These are phyloP conservation scores for Pristionchus exspectatus DNA, from an alignment of 2,888 invertebrate genomes.

Conservation along the genomic window DNA sequence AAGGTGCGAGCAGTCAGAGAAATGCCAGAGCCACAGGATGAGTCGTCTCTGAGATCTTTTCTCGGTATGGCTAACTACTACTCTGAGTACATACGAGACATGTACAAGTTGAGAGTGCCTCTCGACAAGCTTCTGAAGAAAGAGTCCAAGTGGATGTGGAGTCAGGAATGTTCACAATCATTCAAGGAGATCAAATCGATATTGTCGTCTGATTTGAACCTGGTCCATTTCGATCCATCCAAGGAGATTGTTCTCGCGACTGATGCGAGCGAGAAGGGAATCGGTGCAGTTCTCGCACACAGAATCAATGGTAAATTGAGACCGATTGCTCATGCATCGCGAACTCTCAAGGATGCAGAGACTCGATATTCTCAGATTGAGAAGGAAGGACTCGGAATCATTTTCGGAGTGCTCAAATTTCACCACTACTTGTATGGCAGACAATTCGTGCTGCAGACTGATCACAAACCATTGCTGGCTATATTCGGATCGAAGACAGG, in stretches of 20 bases:
- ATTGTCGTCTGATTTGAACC: constrained; percentile 63
- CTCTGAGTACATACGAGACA: constrained; percentile 55
- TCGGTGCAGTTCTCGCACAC: constrained; percentile 72
- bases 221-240: constrained; percentile 77
- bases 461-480: constrained; percentile 77
- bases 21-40: too few species aligned
- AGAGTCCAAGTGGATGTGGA: constrained; percentile 58
- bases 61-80: constrained; percentile 60
- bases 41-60: constrained; percentile 51
- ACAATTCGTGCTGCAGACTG: constrained; percentile 78
- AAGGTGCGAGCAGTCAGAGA: constrained; percentile 44
- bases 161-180: constrained; percentile 50
- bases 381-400: constrained; percentile 78
- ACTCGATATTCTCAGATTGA: constrained; percentile 67
- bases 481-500: constrained; percentile 66
- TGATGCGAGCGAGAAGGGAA: constrained; percentile 79
- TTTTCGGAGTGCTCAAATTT: constrained; percentile 80
- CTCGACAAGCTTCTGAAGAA: constrained; percentile 24
- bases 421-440: constrained; percentile 79
- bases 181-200: constrained; percentile 52
- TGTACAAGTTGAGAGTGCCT: constrained; percentile 52
- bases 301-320: constrained; percentile 68
- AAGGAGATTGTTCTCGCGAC: constrained; percentile 76
- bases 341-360: constrained; percentile 61
- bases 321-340: constrained; percentile 61